These are phyloP conservation scores for Clinocottus analis DNA, from an alignment of 2,113 vertebrate genomes.

Conservation along the genomic window DNA sequence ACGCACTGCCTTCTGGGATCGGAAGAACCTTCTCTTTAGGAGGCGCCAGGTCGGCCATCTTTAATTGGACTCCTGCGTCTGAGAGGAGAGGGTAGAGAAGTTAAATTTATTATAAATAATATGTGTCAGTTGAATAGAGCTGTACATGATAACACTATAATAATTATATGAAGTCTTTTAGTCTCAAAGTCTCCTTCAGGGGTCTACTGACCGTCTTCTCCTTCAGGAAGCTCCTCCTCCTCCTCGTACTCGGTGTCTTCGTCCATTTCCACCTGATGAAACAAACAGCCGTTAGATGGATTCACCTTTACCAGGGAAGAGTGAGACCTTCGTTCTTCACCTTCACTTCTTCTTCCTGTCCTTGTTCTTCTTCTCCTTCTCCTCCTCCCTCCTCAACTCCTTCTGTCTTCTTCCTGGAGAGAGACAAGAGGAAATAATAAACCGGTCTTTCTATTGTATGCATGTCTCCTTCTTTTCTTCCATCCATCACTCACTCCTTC, in stretches of 20 bases:
- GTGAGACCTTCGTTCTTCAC: conserved; percentile 3
- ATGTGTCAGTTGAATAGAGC: not conserved
- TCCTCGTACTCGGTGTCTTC: conserved; percentile 83
- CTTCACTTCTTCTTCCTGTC: conserved; percentile 50
- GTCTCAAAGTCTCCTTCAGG: not conserved
- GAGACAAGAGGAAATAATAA: conserved; percentile 1
- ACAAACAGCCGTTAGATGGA: not conserved
- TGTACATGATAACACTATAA: not conserved
- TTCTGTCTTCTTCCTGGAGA: conserved; percentile 61
- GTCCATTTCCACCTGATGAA: conserved; percentile 77
- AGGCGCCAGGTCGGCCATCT: conserved; percentile 87
- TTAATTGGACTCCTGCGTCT: conserved; percentile 79
- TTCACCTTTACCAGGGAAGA: accelerated
- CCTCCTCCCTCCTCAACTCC: conserved; percentile 57
- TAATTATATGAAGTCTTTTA: not conserved
- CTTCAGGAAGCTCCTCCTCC: conserved; percentile 79
- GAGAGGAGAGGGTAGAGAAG: not conserved
- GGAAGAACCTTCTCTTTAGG: conserved; percentile 91
- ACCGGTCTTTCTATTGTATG: not conserved
- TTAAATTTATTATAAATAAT: not conserved
- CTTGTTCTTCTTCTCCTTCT: conserved; percentile 24
- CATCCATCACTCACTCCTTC: conserved; percentile 73
- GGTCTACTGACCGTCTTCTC: conserved; percentile 60
- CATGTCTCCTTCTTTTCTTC: not conserved
- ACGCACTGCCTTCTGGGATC: conserved; percentile 93